Evolutionary conservation across 2,888 invertebrate species (phyloP).

Genomic region (Strigamia transsilvanica): DNA sequence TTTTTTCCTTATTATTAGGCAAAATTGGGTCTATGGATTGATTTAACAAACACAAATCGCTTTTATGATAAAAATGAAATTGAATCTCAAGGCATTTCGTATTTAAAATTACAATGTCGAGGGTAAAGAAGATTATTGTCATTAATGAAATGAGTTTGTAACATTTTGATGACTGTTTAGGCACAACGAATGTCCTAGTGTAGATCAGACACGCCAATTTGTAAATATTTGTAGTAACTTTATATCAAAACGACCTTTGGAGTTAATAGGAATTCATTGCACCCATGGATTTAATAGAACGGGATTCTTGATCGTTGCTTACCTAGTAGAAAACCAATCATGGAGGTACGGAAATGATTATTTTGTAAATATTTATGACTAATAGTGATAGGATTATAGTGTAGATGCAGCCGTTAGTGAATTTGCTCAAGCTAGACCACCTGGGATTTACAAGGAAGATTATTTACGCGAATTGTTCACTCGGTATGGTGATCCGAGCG

Average conservation of each 20-base stretch:
- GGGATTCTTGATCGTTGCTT: constrained; percentile 92
- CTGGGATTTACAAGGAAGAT: constrained; percentile 97
- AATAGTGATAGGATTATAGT: constrained; percentile 62
- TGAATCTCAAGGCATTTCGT: constrained; percentile 78
- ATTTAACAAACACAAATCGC: constrained; percentile 92
- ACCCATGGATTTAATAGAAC: constrained; percentile 99
- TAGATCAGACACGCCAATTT: constrained; percentile 85
- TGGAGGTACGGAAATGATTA: constrained; percentile 68
- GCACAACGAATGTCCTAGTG: constrained; percentile 89
- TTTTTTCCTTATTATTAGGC: constrained; percentile 67
- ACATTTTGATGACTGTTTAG: constrained; percentile 60
- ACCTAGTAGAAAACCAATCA: constrained; percentile 83
- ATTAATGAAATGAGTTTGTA: not conserved
- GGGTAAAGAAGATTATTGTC: constrained; percentile 67
- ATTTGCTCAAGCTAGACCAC: constrained; percentile 81
- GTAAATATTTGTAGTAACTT: constrained; percentile 81
- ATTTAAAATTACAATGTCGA: constrained; percentile 86
- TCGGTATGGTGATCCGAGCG: constrained; percentile 79
- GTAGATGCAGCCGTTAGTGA: constrained; percentile 82
- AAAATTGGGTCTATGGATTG: constrained; percentile 93
- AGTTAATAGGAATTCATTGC: constrained; percentile 85
- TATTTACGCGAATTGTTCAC: constrained; percentile 87
- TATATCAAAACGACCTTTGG: constrained; percentile 79
- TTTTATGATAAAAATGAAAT: constrained; percentile 89
- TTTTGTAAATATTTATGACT: not conserved